Evolutionary conservation across 2,113 vertebrate species (phyloP).

Genomic region (Phaethon lepturus): DNA sequence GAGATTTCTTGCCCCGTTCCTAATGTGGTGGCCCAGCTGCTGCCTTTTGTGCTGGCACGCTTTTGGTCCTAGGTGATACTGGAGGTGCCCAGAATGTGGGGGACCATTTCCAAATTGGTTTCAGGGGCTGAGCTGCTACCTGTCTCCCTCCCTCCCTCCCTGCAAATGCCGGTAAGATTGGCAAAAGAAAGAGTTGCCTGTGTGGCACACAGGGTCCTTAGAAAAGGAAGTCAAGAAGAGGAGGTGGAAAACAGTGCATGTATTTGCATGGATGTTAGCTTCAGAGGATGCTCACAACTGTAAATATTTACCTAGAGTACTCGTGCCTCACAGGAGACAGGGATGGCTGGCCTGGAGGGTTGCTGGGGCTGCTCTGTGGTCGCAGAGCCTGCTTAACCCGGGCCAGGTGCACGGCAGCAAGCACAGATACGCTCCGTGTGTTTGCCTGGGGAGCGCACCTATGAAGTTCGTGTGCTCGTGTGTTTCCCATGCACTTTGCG

Average conservation of each 20-base stretch:
- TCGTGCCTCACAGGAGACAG: neutral
- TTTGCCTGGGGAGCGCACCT: neutral
- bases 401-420: neutral
- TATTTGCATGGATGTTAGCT: neutral
- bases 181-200: neutral
- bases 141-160: neutral
- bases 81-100: neutral
- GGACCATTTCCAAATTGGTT: neutral
- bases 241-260: neutral
- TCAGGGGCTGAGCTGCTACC: neutral
- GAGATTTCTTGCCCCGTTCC: neutral
- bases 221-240: neutral
- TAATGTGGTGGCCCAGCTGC: neutral
- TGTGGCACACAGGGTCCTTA: accelerated
- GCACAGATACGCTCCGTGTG: accelerated
- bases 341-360: neutral
- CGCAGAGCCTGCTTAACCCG: neutral
- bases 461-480: neutral
- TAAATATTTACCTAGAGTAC: neutral
- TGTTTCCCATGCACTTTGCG: neutral
- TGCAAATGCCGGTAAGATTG: neutral
- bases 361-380: neutral
- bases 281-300: neutral
- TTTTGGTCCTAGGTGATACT: neutral
- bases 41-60: neutral